Evolutionary conservation across 2,888 invertebrate species (phyloP).

Genomic region (Nomada fucata): DNA sequence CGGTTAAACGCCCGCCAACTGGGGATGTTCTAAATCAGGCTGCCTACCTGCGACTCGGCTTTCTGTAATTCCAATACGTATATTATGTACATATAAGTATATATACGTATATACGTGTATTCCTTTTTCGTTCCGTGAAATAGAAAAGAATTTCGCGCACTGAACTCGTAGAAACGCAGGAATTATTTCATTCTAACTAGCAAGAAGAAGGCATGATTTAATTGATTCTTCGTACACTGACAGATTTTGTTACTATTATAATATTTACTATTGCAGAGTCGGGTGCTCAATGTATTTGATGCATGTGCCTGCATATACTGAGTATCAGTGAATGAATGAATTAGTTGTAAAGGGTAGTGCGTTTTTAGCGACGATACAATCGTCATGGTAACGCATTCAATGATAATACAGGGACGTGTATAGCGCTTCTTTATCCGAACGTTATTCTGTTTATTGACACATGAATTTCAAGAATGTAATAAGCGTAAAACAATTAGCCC

Average conservation of each 20-base stretch:
- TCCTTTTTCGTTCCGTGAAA: constrained; percentile 12
- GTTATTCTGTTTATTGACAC: constrained; percentile 56
- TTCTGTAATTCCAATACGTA: constrained; percentile 64
- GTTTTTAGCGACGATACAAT: background rate
- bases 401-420: constrained; percentile 42
- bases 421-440: constrained; percentile 25
- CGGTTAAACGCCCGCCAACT: constrained; percentile 70
- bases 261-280: no score
- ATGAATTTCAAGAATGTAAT: constrained; percentile 55
- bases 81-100: background rate
- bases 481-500: constrained; percentile 54
- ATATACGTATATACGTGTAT: no score
- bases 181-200: background rate
- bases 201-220: no score
- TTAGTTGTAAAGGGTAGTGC: background rate
- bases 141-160: background rate
- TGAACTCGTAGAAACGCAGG: background rate
- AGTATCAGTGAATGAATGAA: no score
- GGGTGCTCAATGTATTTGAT: no score
- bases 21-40: constrained; percentile 67
- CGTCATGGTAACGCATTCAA: constrained; percentile 34
- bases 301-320: no score
- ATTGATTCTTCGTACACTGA: no score
- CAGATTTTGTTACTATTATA: no score
- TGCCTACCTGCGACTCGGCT: constrained; percentile 63